Evolutionary conservation across 2,797 vertebrate species (phyloP), one percentile per base, ranked within the genome.

Genomic region (Aeoliscus strigatus): DNA sequence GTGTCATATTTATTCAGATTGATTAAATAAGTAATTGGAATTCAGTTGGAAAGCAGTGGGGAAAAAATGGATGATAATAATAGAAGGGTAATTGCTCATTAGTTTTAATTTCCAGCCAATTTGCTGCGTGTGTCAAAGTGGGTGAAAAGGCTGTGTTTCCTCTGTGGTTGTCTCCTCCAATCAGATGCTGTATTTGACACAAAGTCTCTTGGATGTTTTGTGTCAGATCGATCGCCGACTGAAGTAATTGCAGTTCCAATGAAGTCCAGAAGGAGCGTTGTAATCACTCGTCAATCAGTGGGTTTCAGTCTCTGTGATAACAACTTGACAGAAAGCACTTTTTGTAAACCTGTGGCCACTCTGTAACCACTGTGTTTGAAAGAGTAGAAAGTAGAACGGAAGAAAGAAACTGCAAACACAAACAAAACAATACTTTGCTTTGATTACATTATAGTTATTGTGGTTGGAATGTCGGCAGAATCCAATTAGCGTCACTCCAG

Each of bases 1-100:
- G 49, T 52, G 48, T 61, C 51, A 58, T 49, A 40, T 70, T 78
- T 73, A 69, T 75, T 67, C 54, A 53, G 43, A 72, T 58, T 61
- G 62, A 80, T 75, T 69, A 68, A 73, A 84, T 60, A 50, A 57
- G 50, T 48, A 75, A 73, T 67, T 50, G 42, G 35, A 57, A 70
- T 70, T 79, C 42, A 41, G 34, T 50, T 45, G 45, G 55, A 67
- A 54, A 66, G 54, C 58, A 50, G 28, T 56, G 68, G 61, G 66
- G 78, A 77, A 80, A 80, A 60, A 3, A 6, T n/a, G n/a, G n/a
- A n/a, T 72, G 42, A 43, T 53, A 57, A 73, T 73, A 75, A 67
- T 65, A 66, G 42, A 57, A 62, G 60, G 67, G 65, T 79, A 78
- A 83, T 81, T 79, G 74, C 81, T 84, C 73, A 84, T 83, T 83